Evolutionary conservation across 2,113 vertebrate species (phyloP), one percentile per base, ranked within the genome.

Genomic region (Phodopus roborovskii): DNA sequence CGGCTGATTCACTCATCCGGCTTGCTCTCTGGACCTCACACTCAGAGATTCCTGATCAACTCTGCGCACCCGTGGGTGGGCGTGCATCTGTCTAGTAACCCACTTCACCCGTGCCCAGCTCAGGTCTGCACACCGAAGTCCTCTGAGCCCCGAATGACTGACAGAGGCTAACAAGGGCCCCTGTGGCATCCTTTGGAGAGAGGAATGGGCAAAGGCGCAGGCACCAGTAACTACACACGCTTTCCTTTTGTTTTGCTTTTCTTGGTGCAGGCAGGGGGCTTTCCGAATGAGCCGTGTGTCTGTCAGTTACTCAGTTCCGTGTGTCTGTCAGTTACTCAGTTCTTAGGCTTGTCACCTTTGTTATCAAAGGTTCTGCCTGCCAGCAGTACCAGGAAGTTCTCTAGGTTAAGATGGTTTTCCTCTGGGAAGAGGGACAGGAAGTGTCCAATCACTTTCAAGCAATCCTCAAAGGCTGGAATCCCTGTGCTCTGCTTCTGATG

Each of bases 151-250:
- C 42, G 48, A 17, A 26, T 36, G 33, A 19, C 3, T 8, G 39
- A 26, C 60, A n/a, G 5, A 85, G 74, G 19, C 77, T 60, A 60
- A 13, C 3, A 6, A 26, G 3, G 28, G 56, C 15, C 1, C 0
- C 58, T 13, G 5, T 1, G 84, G n/a, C 42, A 4, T 48, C 45
- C 58, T 4, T 16, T 66, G 33, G 50, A 62, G 30, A 62, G 33
- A 8, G n/a, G 48, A 24, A 0, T 1, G 36, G 79, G 36, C 79
- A 0, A 12, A 28, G 0, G 10, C 22, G 1, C 28, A 33, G 28
- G 5, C 26, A 3, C 42, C 13, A 1, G 0, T 16, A 12, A 30
- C 4, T 5, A 33, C 2, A 22, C 0, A 4, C 0, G 1, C 75
- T 12, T 53, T 5, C 12, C 36, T 53, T 77, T 75, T 45, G 16